Evolutionary conservation across 2,797 vertebrate genomes (phyloP).

Genomic region (Eurystomus glaucurus): DNA sequence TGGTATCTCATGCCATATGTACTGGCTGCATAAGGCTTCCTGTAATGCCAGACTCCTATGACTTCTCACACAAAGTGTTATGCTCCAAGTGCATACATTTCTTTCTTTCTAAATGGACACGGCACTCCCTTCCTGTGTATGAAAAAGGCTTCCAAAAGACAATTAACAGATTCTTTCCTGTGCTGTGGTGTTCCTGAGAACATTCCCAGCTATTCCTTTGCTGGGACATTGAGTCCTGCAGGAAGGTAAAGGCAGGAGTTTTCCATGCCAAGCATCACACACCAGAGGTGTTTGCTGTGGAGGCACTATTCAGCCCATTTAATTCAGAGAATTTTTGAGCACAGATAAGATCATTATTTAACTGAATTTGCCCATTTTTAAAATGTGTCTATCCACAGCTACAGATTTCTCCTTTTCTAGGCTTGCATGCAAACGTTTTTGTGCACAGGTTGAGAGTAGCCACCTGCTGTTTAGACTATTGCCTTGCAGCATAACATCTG

Average conservation of each 20-base stretch:
- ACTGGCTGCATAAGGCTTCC: neutral
- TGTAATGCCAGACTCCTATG: neutral
- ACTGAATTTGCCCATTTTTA: fast-evolving
- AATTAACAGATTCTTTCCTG: conserved; percentile 69
- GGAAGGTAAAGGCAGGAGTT: conserved; percentile 18
- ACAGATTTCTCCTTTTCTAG: neutral
- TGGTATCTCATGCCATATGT: neutral
- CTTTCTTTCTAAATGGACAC: conserved; percentile 35
- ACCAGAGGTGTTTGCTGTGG: neutral
- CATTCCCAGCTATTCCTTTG: neutral
- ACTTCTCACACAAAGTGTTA: neutral
- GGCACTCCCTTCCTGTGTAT: conserved; percentile 69
- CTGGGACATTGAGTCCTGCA: neutral
- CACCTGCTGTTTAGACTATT: neutral
- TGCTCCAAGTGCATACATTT: neutral
- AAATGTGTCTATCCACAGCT: neutral
- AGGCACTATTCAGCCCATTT: neutral
- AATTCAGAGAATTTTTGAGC: neutral
- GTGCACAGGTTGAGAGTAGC: neutral
- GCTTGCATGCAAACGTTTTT: neutral
- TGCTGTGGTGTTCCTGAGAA: neutral
- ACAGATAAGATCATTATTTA: neutral
- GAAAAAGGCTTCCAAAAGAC: conserved; percentile 50
- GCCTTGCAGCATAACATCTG: neutral
- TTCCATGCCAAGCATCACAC: neutral